Conservation (phyloP, 2,797 vertebrate species). For the Platyrinchus mystaceus region DNA sequence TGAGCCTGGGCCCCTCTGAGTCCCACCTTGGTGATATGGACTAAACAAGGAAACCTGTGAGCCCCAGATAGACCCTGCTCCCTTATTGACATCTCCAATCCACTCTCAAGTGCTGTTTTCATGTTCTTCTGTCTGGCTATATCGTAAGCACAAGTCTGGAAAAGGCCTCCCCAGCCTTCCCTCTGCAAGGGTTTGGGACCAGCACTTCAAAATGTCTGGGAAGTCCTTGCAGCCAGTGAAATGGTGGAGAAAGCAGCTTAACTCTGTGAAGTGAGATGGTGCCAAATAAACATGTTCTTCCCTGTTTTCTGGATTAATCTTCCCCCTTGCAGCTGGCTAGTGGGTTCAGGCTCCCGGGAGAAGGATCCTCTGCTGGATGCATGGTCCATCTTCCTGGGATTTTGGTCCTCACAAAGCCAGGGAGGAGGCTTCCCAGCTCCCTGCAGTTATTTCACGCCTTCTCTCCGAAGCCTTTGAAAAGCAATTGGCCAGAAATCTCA, state of each 20-base stretch:
- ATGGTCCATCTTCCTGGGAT: not conserved
- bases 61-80: not conserved
- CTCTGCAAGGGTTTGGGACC: not conserved
- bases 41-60: fast-evolving
- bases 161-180: not conserved
- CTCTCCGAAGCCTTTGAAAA: not conserved
- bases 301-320: not conserved
- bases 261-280: not conserved
- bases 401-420: not conserved
- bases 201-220: not conserved
- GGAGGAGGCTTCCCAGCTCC: not conserved
- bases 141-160: not conserved
- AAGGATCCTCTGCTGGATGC: not conserved
- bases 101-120: not conserved
- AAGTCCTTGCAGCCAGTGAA: not conserved
- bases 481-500: not conserved
- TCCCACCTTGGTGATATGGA: not conserved
- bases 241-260: not conserved
- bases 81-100: not conserved
- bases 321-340: fast-evolving
- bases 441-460: not conserved
- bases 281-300: not conserved
- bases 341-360: not conserved
- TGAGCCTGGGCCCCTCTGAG: not conserved
- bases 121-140: not conserved